Percentiles rank a stretch among this genome's conserved stretches.
Evolutionary conservation across 2,797 vertebrate species (phyloP).

Genomic region (Buceros bicornis): DNA sequence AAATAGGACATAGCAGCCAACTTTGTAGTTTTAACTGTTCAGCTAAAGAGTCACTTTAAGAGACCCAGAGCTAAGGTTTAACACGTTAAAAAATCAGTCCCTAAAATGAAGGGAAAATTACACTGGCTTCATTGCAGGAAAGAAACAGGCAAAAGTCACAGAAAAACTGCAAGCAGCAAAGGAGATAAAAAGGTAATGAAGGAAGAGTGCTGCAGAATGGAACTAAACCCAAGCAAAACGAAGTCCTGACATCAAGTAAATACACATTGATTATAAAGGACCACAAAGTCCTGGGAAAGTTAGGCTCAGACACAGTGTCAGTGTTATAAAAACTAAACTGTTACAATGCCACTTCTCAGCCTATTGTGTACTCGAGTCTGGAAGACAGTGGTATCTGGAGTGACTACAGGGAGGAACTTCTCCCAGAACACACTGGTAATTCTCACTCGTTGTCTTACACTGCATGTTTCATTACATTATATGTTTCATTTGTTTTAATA

Average conservation of each 20-base stretch:
- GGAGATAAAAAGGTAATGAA: neutral
- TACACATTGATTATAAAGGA: neutral
- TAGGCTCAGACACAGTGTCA: neutral
- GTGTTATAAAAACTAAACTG: neutral
- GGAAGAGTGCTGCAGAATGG: neutral
- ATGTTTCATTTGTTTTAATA: neutral
- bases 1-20: neutral
- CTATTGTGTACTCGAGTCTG: neutral
- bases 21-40: neutral
- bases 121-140: neutral
- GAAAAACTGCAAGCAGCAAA: conserved; percentile 17
- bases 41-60: neutral
- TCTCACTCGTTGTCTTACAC: neutral
- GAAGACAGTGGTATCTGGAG: neutral
- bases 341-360: neutral
- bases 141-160: neutral
- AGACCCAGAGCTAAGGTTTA: neutral
- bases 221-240: neutral
- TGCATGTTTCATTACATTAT: neutral
- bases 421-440: neutral
- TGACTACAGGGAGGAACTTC: neutral
- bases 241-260: neutral
- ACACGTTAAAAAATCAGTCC: neutral
- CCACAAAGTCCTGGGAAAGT: neutral
- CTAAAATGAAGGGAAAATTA: neutral